Evolutionary conservation across 2,888 invertebrate species (phyloP).

Genomic region (Rhimphoctona megacephalus): DNA sequence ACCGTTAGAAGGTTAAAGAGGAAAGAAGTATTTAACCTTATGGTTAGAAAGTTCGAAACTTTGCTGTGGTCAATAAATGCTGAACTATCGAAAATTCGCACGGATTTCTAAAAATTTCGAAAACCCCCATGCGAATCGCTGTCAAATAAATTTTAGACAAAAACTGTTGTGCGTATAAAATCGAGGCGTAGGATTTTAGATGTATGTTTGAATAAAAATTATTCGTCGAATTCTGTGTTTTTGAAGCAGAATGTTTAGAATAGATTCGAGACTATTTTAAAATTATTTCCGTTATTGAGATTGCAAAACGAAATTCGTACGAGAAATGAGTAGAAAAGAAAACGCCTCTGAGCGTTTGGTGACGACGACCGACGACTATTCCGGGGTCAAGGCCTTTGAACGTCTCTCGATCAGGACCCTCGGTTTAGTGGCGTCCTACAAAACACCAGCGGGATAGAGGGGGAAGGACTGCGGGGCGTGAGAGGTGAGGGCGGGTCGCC

Average conservation of each 20-base stretch:
- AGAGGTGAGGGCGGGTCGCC: conserved; percentile 55
- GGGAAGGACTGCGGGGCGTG: conserved; percentile 28
- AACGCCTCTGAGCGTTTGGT: conserved; percentile 16
- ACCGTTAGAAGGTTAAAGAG: not conserved
- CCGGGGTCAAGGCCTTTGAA: conserved; percentile 79
- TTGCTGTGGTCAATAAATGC: not conserved
- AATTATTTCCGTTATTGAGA: not conserved
- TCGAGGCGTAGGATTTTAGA: not conserved
- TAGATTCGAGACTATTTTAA: not conserved
- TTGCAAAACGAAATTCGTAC: not conserved
- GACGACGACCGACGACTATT: conserved; percentile 65
- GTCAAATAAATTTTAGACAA: not conserved
- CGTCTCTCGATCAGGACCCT: conserved; percentile 56
- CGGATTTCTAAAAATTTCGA: not conserved
- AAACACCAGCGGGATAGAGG: conserved; percentile 9
- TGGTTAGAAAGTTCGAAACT: not conserved
- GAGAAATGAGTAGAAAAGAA: not conserved
- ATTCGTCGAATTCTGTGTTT: not conserved
- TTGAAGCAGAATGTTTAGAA: not conserved
- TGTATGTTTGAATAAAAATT: not conserved
- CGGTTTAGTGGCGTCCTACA: conserved; percentile 19
- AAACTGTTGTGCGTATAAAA: not conserved
- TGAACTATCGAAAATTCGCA: not conserved
- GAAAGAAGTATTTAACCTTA: not conserved
- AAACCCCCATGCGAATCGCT: not conserved